Evolutionary conservation across 2,888 invertebrate species (phyloP).

Genomic region (Parnassius apollo): DNA sequence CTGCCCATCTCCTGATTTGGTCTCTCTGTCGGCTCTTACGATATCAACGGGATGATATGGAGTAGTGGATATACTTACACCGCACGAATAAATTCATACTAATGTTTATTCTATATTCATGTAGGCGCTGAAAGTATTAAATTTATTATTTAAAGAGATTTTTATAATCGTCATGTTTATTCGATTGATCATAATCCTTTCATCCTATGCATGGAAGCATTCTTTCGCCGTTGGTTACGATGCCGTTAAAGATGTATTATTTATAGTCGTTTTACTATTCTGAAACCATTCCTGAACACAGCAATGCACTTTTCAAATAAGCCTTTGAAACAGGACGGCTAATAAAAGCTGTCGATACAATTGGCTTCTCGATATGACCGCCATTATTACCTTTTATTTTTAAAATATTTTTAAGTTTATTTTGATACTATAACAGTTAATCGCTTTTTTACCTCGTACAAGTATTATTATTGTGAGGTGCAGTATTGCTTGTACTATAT

Average conservation of each 20-base stretch:
- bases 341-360: slow-evolving; percentile 63
- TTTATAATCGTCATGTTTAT: no score
- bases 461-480: no score
- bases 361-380: slow-evolving; percentile 36
- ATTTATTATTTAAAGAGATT: no score
- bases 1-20: no score
- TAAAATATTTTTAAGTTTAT: slow-evolving; percentile 6
- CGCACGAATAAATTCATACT: no score
- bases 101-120: no score
- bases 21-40: no score
- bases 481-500: no score
- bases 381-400: background rate
- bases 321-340: slow-evolving; percentile 44
- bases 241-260: slow-evolving; percentile 52
- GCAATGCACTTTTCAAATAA: slow-evolving; percentile 64
- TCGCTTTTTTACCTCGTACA: background rate
- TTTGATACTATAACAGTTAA: background rate
- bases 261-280: slow-evolving; percentile 64
- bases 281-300: slow-evolving; percentile 54
- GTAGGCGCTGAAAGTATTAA: no score
- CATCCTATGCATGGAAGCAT: slow-evolving; percentile 12
- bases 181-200: background rate
- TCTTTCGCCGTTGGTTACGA: slow-evolving; percentile 35
- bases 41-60: no score
- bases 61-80: no score